Base-by-base conservation (phyloP, 1,140 invertebrate species). In the Rhyzopertha dominica region DNA sequence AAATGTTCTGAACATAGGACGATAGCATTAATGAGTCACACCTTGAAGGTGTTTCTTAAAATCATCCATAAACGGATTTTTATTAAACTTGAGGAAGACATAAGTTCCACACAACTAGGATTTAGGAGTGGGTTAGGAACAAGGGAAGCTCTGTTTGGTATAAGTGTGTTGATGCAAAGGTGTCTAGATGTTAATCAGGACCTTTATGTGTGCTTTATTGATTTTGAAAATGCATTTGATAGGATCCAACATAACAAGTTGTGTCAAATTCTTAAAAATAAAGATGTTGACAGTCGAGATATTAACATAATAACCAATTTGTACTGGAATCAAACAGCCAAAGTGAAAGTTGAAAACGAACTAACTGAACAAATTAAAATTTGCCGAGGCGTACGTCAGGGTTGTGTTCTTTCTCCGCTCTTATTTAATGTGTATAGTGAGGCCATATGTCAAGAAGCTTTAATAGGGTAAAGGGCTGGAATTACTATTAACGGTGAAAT, bases 111-210 rank as follows among this genome's bases (percentile, higher is more conserved):
- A 10, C 47, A 53, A 31, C 45, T 49, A 28, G 51, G 51, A 12
- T 51, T 51, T 22, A 14, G 43, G 9, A 23, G 25, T 9, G 44
- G 37, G 1, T 24, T 35, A 17, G 51, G 47, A 1, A 49, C 37
- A 3, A 5, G 51, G 36, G 51, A 53, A 25, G 42, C 51, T 9
- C 38, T 53, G 3, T 53, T 44, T n/a, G n/a, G n/a, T n/a, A n/a
- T n/a, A n/a, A n/a, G n/a, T n/a, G n/a, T n/a, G n/a, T n/a, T 43
- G 2, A 19, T 42, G 10, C 37, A 47, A 28, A 51, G 29, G 36
- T 51, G 48, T 16, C 29, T 29, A 17, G 38, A 40, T n/a, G n/a
- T 16, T 16, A 7, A 19, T 14, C 14, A 25, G 16, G 23, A 40
- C 38, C 24, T 40, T 5, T 42, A 31, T 18, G 25, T 29, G 5